A percentile compares a stretch with the other conserved stretches of the same genome.
Conservation (phyloP, 1,140 invertebrate species). For the Mesaphorura yosii region DNA sequence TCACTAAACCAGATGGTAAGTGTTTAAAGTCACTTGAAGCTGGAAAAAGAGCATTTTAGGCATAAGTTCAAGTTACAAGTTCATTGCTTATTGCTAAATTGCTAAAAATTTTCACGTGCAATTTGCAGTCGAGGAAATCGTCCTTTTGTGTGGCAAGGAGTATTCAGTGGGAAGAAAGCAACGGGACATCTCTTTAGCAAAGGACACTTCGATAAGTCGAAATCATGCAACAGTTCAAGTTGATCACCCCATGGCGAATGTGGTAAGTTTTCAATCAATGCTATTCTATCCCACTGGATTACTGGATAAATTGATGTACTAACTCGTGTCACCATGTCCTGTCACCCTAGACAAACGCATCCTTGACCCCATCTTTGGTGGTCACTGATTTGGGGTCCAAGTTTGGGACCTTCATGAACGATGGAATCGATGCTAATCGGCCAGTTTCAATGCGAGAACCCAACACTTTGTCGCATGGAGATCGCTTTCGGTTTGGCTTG, state of each 20-base stretch:
- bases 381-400: slow-evolving; percentile 39
- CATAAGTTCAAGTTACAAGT: too few relatives aligned
- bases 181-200: slow-evolving; percentile 33
- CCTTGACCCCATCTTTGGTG: slow-evolving; percentile 32
- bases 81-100: too few relatives aligned
- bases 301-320: background rate
- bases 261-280: slow-evolving; percentile 19
- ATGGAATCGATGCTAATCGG: slow-evolving; percentile 17
- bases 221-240: slow-evolving; percentile 36
- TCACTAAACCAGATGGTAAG: too few relatives aligned
- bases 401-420: slow-evolving; percentile 38
- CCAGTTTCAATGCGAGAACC: slow-evolving; percentile 30
- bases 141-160: slow-evolving; percentile 19
- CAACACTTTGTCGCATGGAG: slow-evolving; percentile 33
- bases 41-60: too few relatives aligned
- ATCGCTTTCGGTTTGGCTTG: slow-evolving; percentile 38
- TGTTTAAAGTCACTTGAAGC: too few relatives aligned
- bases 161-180: slow-evolving; percentile 36
- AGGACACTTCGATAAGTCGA: slow-evolving; percentile 37
- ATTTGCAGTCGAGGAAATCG: slow-evolving; percentile 13
- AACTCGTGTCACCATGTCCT: slow-evolving; percentile 3
- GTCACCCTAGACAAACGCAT: slow-evolving; percentile 32
- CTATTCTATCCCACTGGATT: too few relatives aligned
- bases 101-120: too few relatives aligned
- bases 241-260: slow-evolving; percentile 28